Evolutionary conservation across 2,888 invertebrate genomes (phyloP).

Genomic region (Noctua janthe): DNA sequence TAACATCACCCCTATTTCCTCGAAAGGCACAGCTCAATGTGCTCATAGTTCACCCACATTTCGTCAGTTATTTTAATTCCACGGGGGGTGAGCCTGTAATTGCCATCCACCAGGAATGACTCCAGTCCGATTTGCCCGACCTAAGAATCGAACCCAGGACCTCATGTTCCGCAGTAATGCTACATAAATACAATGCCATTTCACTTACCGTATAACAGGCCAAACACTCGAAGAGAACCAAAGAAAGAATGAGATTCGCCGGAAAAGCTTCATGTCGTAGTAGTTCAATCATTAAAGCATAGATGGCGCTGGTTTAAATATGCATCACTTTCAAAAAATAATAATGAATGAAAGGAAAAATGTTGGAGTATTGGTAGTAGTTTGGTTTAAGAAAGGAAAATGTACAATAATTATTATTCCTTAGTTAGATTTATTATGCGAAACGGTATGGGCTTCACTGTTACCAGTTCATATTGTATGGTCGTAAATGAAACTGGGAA

Average conservation of each 20-base stretch:
- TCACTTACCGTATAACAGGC: background rate
- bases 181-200: background rate
- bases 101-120: background rate
- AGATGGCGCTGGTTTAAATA: constrained; percentile 53
- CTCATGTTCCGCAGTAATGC: background rate
- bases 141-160: background rate
- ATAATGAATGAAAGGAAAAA: background rate
- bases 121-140: background rate
- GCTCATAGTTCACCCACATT: background rate
- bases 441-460: background rate
- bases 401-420: background rate
- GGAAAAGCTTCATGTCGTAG: background rate
- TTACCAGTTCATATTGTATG: background rate
- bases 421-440: background rate
- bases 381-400: background rate
- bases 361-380: background rate
- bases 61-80: background rate
- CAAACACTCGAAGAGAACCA: background rate
- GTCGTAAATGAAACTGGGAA: background rate
- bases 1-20: background rate
- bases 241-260: too few species aligned
- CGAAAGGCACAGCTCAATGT: background rate
- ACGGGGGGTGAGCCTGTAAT: background rate
- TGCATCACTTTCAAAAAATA: background rate
- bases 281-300: background rate